These are phyloP conservation scores for Alaudala cheleensis DNA, from an alignment of 2,113 vertebrate species.

Conservation along the genomic window DNA sequence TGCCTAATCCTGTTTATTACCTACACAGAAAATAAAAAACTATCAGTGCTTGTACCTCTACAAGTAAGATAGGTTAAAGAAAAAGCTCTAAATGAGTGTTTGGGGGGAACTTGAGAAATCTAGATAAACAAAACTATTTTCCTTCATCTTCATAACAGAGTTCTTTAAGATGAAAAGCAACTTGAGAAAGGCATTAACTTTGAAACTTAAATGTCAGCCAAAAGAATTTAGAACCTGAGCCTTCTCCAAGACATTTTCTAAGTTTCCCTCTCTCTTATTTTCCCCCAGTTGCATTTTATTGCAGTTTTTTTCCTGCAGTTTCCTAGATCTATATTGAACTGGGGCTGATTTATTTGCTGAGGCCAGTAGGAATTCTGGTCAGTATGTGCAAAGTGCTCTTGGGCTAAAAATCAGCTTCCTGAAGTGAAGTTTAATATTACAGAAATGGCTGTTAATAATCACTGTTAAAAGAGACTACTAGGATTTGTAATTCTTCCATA, in stretches of 20 bases:
- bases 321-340: constrained; percentile 1
- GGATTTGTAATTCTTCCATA: constrained; percentile 14
- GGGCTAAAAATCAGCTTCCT: constrained; percentile 2
- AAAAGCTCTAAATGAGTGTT: neutral
- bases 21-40: constrained; percentile 35
- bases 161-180: constrained; percentile 52
- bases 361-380: neutral
- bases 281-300: constrained; percentile 15
- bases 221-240: constrained; percentile 44
- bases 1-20: constrained; percentile 27
- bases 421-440: neutral
- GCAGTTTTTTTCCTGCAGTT: neutral
- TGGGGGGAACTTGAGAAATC: neutral
- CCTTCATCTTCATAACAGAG: constrained; percentile 22
- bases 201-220: constrained; percentile 60
- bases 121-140: constrained; percentile 62
- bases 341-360: constrained; percentile 2
- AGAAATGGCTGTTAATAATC: neutral
- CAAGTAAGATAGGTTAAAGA: neutral
- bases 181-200: constrained; percentile 42
- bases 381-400: neutral
- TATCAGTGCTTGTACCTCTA: neutral
- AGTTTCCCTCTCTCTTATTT: constrained; percentile 24
- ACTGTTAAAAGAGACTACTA: neutral
- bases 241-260: constrained; percentile 37